These are phyloP conservation scores for Hoplias malabaricus DNA, from an alignment of 2,113 vertebrate genomes.

Conservation along the genomic window DNA sequence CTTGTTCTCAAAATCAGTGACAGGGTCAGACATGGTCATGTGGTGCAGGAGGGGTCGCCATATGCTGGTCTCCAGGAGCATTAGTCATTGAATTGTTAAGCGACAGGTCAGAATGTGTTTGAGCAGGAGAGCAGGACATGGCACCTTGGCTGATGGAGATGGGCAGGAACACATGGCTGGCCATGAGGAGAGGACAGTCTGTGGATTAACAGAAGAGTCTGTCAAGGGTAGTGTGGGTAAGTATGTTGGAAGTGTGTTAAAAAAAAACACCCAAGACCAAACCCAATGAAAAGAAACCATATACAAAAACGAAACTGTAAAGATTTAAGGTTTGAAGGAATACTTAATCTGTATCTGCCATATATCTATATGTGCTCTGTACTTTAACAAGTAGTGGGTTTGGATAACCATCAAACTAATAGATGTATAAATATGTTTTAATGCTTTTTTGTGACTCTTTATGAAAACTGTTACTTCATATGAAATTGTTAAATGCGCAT, in stretches of 20 bases:
- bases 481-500: too few species aligned
- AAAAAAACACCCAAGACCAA: background rate
- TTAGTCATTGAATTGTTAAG: constrained; percentile 23
- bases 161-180: background rate
- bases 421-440: too few species aligned
- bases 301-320: too few species aligned
- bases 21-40: constrained; percentile 7
- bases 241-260: background rate
- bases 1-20: constrained; percentile 3
- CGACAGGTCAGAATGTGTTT: background rate
- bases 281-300: too few species aligned
- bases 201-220: background rate
- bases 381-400: too few species aligned
- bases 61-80: constrained; percentile 16
- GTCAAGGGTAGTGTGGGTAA: background rate
- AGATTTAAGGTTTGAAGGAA: too few species aligned
- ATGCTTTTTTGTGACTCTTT: too few species aligned
- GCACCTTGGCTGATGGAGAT: background rate
- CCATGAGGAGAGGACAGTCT: background rate
- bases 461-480: too few species aligned
- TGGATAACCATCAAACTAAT: too few species aligned
- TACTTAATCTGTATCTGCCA: too few species aligned
- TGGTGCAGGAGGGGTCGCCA: constrained; percentile 25
- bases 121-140: constrained; percentile 4
- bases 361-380: too few species aligned